Evolutionary conservation across 2,797 vertebrate species (phyloP), one percentile per base, ranked within the genome.

Genomic region (Taeniopygia guttata): DNA sequence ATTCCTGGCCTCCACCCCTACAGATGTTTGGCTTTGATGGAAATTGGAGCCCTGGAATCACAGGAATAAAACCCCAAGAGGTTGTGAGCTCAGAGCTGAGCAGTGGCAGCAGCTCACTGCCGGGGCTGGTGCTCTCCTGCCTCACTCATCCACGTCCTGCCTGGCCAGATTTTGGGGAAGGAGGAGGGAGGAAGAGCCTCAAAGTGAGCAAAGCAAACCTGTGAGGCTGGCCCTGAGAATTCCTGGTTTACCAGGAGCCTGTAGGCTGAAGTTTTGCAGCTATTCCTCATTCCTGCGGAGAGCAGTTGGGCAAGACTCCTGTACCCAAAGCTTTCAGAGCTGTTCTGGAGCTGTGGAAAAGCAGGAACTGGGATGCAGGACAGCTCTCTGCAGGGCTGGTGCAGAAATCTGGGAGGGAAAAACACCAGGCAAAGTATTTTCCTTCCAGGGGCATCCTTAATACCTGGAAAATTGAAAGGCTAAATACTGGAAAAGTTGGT

Each of bases 91-190:
- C 36, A 11, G 7, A 64, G 75, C 52, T 16, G 85, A 87, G 60
- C 67, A 58, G 84, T 5, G 5, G 1, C 62, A 75, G 76, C 55
- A 26, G 42, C 69, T 69, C 90, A 29, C 30, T 4, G 21, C 22
- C 18, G 30, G 51, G 19, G 83, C 73, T 72, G 54, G 63, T 85
- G 63, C 69, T 69, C 46, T 75, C 74, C 90, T 94, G 88, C 86
- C 83, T 76, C 52, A 16, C 29, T 38, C 79, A 34, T 23, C 29
- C 25, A 0, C 13, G 7, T 29, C 84, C 75, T 8, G 10, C 66
- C 69, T 27, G 83, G 58, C 27, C 52, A 21, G 67, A 63, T 58
- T 78, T 66, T 18, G 30, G 59, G 73, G 36, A 75, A 38, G 56
- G 52, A 76, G 48, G 54, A 81, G n/a, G 23, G 49, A 80, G 68